Percentiles rank a stretch among this genome's conserved stretches.
Evolutionary conservation across 2,113 vertebrate genomes (phyloP).

Genomic region (Tichodroma muraria): DNA sequence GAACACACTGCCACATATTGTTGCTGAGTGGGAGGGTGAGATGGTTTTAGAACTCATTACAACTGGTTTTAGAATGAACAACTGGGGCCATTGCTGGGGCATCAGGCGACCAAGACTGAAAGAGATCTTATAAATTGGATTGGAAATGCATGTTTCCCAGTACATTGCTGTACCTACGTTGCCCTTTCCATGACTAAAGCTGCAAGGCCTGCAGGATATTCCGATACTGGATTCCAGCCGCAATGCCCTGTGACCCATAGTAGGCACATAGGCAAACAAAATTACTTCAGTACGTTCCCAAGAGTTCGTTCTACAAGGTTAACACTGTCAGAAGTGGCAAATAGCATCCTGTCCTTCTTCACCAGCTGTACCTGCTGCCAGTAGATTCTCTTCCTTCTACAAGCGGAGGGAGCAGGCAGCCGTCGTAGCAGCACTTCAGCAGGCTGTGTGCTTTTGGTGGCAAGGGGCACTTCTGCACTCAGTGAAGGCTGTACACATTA

Average conservation of each 20-base stretch:
- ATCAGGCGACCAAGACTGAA: neutral
- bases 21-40: neutral
- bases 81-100: neutral
- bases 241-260: neutral
- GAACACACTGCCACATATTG: neutral
- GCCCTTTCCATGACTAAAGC: neutral
- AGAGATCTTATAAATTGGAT: neutral
- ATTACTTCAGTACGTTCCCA: neutral
- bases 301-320: neutral
- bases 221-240: neutral
- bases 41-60: neutral
- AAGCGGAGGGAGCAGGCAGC: neutral
- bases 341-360: neutral
- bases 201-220: neutral
- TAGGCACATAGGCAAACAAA: accelerated
- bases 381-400: neutral
- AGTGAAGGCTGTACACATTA: neutral
- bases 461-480: neutral
- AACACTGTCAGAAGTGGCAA: neutral
- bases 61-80: neutral
- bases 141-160: neutral
- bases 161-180: neutral
- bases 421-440: neutral
- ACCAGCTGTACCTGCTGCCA: neutral
- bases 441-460: neutral